Conservation (phyloP, 2,888 invertebrate species). For the Leptopterna dolabrata region DNA sequence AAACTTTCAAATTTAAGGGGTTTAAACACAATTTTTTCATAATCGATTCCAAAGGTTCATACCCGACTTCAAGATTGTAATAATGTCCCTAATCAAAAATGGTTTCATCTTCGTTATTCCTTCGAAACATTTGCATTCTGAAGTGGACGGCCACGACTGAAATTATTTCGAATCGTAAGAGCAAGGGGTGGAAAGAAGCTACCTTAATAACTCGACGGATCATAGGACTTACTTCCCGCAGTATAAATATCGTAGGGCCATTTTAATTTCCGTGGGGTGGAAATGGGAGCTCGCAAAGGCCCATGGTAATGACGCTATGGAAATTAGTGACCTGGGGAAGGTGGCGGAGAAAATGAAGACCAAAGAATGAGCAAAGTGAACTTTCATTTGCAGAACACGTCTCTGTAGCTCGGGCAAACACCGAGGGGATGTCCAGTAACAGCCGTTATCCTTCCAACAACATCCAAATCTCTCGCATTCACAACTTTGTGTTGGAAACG, state of each 20-base stretch:
- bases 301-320: constrained; percentile 15
- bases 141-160: neutral
- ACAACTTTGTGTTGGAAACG: too few species aligned
- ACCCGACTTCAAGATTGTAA: too few species aligned
- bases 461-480: too few species aligned
- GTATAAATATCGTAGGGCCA: constrained; percentile 12
- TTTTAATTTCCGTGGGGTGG: constrained; percentile 15
- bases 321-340: neutral
- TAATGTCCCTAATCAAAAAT: neutral
- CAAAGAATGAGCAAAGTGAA: neutral
- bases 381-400: neutral
- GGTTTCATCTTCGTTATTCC: neutral
- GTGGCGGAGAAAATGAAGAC: neutral
- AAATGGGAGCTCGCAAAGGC: neutral
- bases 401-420: neutral
- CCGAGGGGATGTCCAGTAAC: neutral
- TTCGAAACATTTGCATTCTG: neutral
- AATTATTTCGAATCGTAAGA: neutral
- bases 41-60: too few species aligned
- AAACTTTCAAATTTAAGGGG: too few species aligned
- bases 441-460: neutral
- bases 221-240: neutral
- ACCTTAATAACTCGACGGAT: neutral
- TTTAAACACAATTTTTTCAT: too few species aligned
- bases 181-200: neutral